These are phyloP conservation scores for Entomobrya proxima DNA, from an alignment of 2,888 invertebrate genomes.

Conservation along the genomic window DNA sequence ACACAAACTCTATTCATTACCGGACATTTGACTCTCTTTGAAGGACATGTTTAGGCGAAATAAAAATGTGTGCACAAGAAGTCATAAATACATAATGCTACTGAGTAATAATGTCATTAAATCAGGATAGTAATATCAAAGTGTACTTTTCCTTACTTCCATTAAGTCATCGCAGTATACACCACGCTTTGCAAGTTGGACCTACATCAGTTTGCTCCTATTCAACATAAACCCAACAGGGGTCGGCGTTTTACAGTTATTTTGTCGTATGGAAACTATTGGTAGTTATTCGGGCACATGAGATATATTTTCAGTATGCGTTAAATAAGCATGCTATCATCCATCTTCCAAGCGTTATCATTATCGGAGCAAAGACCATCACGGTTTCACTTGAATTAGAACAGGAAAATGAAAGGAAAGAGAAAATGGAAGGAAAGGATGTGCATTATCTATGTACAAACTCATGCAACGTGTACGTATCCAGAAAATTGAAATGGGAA, in stretches of 20 bases:
- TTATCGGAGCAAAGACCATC: conserved; percentile 26
- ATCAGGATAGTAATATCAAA: conserved; percentile 40
- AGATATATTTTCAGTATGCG: conserved; percentile 30
- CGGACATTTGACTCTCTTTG: conserved; percentile 53
- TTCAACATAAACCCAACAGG: no score
- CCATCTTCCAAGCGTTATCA: conserved; percentile 24
- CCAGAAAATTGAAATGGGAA: conserved; percentile 67
- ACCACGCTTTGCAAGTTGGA: neutral
- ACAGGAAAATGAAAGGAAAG: conserved; percentile 46
- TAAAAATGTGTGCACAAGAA: conserved; percentile 46
- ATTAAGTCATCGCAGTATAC: neutral
- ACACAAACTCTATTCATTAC: conserved; percentile 56
- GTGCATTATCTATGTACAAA: conserved; percentile 15
- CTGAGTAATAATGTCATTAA: conserved; percentile 26
- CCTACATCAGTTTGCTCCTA: no score
- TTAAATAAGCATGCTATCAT: conserved; percentile 47
- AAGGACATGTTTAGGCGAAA: conserved; percentile 24
- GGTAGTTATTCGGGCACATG: no score
- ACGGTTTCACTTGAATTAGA: conserved; percentile 50
- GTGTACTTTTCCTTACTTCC: conserved; percentile 36
- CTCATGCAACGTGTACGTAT: neutral
- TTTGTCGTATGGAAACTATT: no score
- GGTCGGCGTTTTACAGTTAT: no score
- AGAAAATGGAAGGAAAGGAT: conserved; percentile 28
- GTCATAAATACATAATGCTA: conserved; percentile 44